A percentile compares a stretch with the other conserved stretches of the same genome.
These are phyloP conservation scores for Labeo calbasu DNA, from an alignment of 2,797 vertebrate species.

Conservation along the genomic window DNA sequence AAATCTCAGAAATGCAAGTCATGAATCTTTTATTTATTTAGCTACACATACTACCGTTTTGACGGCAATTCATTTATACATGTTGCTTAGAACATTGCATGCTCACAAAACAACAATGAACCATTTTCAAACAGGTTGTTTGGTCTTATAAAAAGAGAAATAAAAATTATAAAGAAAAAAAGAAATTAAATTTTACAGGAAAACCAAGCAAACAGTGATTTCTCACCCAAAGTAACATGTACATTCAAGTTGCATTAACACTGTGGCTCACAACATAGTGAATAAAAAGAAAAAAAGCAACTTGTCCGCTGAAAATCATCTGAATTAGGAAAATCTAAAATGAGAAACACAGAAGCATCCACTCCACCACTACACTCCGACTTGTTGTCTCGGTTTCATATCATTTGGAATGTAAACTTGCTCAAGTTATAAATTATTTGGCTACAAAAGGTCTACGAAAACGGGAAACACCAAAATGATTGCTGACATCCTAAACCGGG, in stretches of 20 bases:
- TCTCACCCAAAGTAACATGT: slow-evolving; percentile 13
- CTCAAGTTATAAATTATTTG: background rate
- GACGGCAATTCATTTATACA: background rate
- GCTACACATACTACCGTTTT: slow-evolving; percentile 13
- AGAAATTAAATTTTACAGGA: slow-evolving; percentile 15
- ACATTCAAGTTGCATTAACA: slow-evolving; percentile 38
- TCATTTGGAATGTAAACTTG: slow-evolving; percentile 10
- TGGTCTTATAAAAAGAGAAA: slow-evolving; percentile 23
- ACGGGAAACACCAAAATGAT: background rate
- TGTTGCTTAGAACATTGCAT: background rate
- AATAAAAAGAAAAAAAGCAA: slow-evolving; percentile 16
- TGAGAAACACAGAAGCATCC: background rate
- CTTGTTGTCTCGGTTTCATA: background rate
- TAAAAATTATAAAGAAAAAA: background rate
- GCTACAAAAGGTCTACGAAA: background rate
- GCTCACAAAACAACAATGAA: background rate
- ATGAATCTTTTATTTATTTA: slow-evolving; percentile 44
- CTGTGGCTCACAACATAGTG: slow-evolving; percentile 34
- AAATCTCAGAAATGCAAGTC: background rate
- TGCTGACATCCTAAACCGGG: background rate
- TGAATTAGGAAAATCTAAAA: background rate
- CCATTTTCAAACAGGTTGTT: background rate
- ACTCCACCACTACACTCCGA: background rate
- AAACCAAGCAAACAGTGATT: background rate
- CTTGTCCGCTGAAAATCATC: slow-evolving; percentile 1